These are phyloP conservation scores for Bothrops jararaca DNA, from an alignment of 2,113 vertebrate species.

Conservation along the genomic window DNA sequence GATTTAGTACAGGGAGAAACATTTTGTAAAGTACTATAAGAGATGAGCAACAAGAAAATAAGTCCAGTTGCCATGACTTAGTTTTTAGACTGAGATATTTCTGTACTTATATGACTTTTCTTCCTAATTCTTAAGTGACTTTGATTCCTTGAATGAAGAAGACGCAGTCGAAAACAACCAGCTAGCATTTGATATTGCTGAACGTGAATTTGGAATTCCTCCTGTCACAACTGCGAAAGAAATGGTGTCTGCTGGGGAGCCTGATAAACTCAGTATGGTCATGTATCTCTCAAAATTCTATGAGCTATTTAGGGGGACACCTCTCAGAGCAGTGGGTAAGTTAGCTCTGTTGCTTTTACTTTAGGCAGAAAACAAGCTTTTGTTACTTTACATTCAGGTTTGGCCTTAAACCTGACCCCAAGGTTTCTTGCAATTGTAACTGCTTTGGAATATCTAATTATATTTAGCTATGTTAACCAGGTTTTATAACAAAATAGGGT, in stretches of 20 bases:
- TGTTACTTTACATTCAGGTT: neutral
- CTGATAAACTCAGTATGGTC: constrained; percentile 86
- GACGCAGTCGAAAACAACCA: constrained; percentile 84
- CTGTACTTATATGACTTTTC: neutral
- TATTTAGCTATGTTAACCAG: constrained; percentile 10
- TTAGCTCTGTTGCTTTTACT: neutral
- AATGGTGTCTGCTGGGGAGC: constrained; percentile 72
- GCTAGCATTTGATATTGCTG: constrained; percentile 85
- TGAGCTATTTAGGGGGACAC: constrained; percentile 87
- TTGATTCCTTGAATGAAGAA: constrained; percentile 83
- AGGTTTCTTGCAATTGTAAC: neutral
- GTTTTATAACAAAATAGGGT: neutral
- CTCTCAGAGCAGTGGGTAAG: constrained; percentile 82
- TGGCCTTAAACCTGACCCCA: neutral
- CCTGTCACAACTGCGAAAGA: constrained; percentile 82
- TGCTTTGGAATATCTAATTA: neutral
- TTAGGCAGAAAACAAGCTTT: neutral
- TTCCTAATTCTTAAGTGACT: constrained; percentile 76
- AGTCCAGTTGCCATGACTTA: neutral
- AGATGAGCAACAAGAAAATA: neutral
- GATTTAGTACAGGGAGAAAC: neutral
- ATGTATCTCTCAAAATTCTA: constrained; percentile 94
- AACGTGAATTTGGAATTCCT: constrained; percentile 88
- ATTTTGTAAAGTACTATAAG: neutral
- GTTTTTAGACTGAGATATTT: neutral